A percentile compares a stretch with the other conserved stretches of the same genome.
Conservation (phyloP, 2,113 vertebrate genomes). For the Heptranchias perlo region DNA sequence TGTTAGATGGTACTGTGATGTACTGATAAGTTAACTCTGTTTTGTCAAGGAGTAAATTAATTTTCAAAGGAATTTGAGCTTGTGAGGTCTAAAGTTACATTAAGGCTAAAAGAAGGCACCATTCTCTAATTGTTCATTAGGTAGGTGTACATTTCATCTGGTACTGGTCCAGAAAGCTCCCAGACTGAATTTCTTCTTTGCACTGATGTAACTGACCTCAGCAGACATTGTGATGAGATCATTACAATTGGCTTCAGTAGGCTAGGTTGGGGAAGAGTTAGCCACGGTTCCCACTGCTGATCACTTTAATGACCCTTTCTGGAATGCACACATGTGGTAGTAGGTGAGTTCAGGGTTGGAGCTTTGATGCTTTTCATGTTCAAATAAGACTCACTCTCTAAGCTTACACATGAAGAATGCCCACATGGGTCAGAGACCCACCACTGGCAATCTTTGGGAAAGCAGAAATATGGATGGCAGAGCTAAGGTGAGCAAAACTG, state of each 20-base stretch:
- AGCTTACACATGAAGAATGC: too few relatives aligned
- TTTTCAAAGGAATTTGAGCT: neutral
- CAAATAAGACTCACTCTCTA: too few relatives aligned
- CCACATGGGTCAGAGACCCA: too few relatives aligned
- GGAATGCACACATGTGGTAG: neutral
- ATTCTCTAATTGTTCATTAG: neutral
- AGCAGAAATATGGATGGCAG: too few relatives aligned
- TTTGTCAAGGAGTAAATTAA: neutral
- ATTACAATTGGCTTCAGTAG: too few relatives aligned
- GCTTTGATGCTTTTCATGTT: neutral
- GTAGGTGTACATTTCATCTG: neutral
- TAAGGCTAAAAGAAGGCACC: conserved; percentile 14
- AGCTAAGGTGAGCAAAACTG: too few relatives aligned
- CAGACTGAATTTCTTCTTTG: neutral
- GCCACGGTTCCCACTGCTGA: neutral
- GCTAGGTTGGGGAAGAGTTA: neutral
- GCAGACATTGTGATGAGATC: too few relatives aligned
- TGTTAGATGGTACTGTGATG: neutral
- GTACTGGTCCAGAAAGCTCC: neutral
- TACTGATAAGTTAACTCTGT: neutral
- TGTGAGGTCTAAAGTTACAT: neutral
- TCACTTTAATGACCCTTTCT: neutral
- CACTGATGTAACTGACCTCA: neutral
- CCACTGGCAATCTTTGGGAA: too few relatives aligned
- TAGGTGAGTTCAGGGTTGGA: neutral